These are phyloP conservation scores for Nesoenas mayeri DNA, from an alignment of 2,113 vertebrate species.

Conservation along the genomic window DNA sequence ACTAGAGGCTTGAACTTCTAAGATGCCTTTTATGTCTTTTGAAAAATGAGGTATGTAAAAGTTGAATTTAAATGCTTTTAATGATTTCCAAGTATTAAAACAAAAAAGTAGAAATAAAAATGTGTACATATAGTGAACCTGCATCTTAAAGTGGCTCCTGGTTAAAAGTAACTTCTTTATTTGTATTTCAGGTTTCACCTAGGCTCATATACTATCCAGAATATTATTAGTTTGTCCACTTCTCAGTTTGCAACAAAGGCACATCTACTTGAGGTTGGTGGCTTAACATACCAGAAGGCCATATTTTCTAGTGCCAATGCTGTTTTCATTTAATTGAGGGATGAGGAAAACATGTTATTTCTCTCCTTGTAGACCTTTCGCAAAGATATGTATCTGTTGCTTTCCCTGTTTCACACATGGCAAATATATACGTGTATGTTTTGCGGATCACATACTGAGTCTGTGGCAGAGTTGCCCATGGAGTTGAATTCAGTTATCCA, in stretches of 20 bases:
- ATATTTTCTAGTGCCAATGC: neutral
- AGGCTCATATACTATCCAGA: slow-evolving; percentile 87
- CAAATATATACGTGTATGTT: neutral
- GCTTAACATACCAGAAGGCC: neutral
- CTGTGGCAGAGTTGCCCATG: neutral
- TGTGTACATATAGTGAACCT: neutral
- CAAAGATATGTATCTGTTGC: neutral
- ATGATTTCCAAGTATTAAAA: neutral
- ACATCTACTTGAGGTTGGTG: slow-evolving; percentile 86
- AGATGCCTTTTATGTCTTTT: neutral
- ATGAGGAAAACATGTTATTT: neutral
- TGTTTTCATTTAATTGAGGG: neutral
- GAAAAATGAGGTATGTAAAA: neutral
- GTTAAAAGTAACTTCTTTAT: neutral
- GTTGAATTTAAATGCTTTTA: neutral
- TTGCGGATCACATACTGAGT: neutral
- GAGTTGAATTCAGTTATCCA: neutral
- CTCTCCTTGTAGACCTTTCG: neutral
- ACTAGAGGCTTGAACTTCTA: neutral
- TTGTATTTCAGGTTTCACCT: slow-evolving; percentile 82
- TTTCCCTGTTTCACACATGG: neutral
- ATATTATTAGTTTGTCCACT: slow-evolving; percentile 83
- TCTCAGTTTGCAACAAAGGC: slow-evolving; percentile 87
- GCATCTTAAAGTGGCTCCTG: neutral
- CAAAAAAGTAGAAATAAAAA: neutral